Percentiles rank a stretch among this genome's conserved stretches.
Evolutionary conservation across 2,888 invertebrate species (phyloP).

Genomic region (Deroplatys truncata): DNA sequence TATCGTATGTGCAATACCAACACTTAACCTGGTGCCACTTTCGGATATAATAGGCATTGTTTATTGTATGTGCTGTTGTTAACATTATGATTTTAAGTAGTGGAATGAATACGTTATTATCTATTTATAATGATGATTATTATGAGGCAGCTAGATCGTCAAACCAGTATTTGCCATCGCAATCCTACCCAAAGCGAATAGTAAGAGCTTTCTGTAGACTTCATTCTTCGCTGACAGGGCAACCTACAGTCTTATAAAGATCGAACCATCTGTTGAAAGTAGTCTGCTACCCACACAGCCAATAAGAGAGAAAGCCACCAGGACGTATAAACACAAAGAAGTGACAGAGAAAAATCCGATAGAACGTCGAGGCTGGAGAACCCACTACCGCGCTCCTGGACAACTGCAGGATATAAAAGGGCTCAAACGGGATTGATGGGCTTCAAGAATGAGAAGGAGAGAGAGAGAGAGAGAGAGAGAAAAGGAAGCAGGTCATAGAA

Average conservation of each 20-base stretch:
- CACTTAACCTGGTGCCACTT: too few relatives aligned
- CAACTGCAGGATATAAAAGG: slow-evolving; percentile 4
- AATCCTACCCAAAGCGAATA: too few relatives aligned
- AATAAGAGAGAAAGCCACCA: not conserved
- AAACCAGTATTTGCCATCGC: too few relatives aligned
- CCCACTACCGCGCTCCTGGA: not conserved
- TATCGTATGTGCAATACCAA: too few relatives aligned
- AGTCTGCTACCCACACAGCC: not conserved
- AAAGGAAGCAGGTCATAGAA: not conserved
- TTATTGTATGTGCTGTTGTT: too few relatives aligned
- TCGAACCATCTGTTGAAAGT: not conserved
- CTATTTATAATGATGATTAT: too few relatives aligned
- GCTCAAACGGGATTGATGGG: slow-evolving; percentile 16
- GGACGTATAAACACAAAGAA: not conserved
- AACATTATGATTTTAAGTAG: too few relatives aligned
- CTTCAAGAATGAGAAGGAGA: not conserved
- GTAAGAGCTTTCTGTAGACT: too few relatives aligned
- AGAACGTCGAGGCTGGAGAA: not conserved
- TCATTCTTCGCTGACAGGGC: not conserved
- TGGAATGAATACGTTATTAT: too few relatives aligned
- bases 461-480: not conserved
- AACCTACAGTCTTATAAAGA: not conserved
- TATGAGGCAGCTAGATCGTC: too few relatives aligned
- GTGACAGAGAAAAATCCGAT: slow-evolving; percentile 15
- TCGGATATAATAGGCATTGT: too few relatives aligned